These are phyloP conservation scores for Cyprinus carpio DNA, from an alignment of 2,113 vertebrate species.

Conservation along the genomic window DNA sequence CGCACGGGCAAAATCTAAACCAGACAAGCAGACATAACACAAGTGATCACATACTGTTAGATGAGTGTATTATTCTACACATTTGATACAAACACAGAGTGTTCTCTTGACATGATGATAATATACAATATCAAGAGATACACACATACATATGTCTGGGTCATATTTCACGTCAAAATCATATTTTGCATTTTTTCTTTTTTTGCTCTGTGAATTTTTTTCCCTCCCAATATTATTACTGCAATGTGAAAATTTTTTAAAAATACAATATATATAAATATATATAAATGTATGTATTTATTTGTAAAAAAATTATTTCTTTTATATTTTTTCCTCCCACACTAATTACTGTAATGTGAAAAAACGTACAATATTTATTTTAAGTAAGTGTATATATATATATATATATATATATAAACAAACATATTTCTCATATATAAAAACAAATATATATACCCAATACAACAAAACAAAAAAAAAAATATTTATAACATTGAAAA, in stretches of 20 bases:
- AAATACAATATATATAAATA: neutral
- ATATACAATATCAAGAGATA: neutral
- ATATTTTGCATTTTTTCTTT: neutral
- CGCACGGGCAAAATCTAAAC: neutral
- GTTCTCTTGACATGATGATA: neutral
- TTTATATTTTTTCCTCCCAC: too few species aligned
- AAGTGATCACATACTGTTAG: neutral
- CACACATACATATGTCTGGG: neutral
- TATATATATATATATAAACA: too few species aligned
- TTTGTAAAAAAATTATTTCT: neutral
- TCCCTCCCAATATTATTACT: too few species aligned
- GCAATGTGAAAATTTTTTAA: neutral
- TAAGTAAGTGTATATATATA: too few species aligned
- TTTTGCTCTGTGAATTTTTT: too few species aligned
- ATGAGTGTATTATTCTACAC: neutral
- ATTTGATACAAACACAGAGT: neutral
- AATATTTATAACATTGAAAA: too few species aligned
- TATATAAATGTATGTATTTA: neutral
- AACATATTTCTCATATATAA: too few species aligned
- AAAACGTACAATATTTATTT: too few species aligned
- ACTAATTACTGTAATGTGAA: neutral
- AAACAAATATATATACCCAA: too few species aligned
- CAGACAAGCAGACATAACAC: neutral
- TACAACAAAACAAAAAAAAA: too few species aligned
- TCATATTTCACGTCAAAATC: slow-evolving; percentile 6